These are phyloP conservation scores for Drosophila cardini DNA, from an alignment of 1,140 invertebrate genomes.

Conservation along the genomic window DNA sequence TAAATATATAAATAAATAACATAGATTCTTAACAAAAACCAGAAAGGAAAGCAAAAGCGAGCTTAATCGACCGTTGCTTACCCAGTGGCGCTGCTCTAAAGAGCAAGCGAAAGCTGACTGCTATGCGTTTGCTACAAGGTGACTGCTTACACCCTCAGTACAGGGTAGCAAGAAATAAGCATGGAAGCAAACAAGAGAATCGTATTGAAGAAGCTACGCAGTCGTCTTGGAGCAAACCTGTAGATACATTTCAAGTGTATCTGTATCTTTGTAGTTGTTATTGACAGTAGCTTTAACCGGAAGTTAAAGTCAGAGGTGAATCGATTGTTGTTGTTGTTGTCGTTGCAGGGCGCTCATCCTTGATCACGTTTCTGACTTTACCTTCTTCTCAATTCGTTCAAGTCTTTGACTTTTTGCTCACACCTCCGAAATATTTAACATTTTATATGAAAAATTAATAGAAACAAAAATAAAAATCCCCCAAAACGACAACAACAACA, in stretches of 20 bases:
- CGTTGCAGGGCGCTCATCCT: constrained; percentile 45
- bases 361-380: constrained; percentile 11
- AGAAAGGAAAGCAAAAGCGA: constrained; percentile 19
- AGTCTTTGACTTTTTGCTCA: constrained; percentile 13
- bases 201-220: constrained; percentile 59
- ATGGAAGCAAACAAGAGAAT: constrained; percentile 30
- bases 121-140: no score
- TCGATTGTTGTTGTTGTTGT: constrained; percentile 8
- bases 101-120: no score
- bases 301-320: constrained; percentile 32
- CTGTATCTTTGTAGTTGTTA: constrained; percentile 37
- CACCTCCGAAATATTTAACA: constrained; percentile 29
- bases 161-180: no score
- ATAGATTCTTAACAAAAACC: constrained; percentile 22
- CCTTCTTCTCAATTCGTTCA: constrained; percentile 15
- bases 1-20: constrained; percentile 27
- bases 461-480: constrained; percentile 39
- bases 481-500: constrained; percentile 23
- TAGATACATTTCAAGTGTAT: constrained; percentile 33
- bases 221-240: constrained; percentile 38
- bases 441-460: constrained; percentile 69
- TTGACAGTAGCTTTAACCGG: constrained; percentile 23
- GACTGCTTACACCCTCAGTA: no score
- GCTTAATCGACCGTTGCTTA: no score
- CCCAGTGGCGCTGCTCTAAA: no score